Evolutionary conservation across 2,113 vertebrate genomes (phyloP).

Genomic region (Strix aluco): DNA sequence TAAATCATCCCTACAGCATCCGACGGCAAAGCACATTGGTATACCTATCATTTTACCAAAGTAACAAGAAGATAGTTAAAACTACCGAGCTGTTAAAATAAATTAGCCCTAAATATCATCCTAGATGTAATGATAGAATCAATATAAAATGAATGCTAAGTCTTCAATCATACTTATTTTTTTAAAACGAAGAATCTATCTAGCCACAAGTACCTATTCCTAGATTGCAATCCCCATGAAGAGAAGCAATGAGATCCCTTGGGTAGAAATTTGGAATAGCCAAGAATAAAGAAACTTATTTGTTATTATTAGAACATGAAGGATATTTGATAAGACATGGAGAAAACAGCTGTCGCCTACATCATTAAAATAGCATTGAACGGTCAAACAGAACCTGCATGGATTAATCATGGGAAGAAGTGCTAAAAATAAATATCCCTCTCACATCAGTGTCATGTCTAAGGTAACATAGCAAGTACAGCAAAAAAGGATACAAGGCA

Average conservation of each 20-base stretch:
- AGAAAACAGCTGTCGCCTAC: slow-evolving; percentile 50
- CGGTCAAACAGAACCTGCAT: neutral
- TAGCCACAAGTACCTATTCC: neutral
- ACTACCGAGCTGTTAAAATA: neutral
- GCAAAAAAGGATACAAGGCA: neutral
- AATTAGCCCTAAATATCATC: neutral
- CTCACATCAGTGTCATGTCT: neutral
- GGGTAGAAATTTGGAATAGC: neutral
- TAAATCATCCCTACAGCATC: neutral
- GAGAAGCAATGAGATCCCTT: neutral
- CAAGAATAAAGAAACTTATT: slow-evolving; percentile 11
- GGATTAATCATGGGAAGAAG: slow-evolving; percentile 24
- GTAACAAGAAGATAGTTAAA: neutral
- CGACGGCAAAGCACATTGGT: neutral
- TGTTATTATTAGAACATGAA: slow-evolving; percentile 50
- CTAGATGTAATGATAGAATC: neutral
- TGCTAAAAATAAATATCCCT: slow-evolving; percentile 23
- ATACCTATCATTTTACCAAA: neutral
- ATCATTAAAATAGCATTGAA: slow-evolving; percentile 13
- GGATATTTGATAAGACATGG: slow-evolving; percentile 43
- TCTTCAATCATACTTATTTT: neutral
- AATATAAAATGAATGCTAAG: neutral
- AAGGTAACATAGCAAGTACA: neutral
- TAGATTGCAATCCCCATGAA: slow-evolving; percentile 25
- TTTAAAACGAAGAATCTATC: neutral